Percentiles rank a stretch among this genome's conserved stretches.
Evolutionary conservation across 2,113 vertebrate species (phyloP).

Genomic region (Ibidorhyncha struthersii): DNA sequence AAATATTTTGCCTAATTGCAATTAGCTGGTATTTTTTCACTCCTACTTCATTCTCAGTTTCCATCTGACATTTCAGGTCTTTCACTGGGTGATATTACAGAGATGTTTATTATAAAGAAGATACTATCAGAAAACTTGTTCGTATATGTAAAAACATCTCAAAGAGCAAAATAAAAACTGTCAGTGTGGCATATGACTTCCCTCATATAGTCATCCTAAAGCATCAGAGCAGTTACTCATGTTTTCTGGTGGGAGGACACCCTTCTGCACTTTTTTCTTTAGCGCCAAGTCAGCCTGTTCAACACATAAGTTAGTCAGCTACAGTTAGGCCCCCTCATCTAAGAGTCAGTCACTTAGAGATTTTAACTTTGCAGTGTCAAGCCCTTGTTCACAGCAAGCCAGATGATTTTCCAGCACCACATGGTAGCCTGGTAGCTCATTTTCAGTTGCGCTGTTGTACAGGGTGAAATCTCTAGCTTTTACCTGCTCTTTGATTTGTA

Average conservation of each 20-base stretch:
- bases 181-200: constrained; percentile 13
- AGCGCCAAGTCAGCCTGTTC: background rate
- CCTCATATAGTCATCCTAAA: background rate
- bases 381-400: constrained; percentile 25
- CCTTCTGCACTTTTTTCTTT: background rate
- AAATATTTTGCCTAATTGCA: background rate
- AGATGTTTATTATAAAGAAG: background rate
- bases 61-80: background rate
- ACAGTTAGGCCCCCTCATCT: background rate
- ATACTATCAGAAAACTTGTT: background rate
- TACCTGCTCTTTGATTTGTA: background rate
- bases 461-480: background rate
- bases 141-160: background rate
- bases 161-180: background rate
- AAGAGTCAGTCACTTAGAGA: background rate
- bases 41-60: background rate
- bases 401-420: constrained; percentile 33
- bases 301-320: background rate
- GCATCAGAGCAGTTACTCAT: constrained; percentile 12
- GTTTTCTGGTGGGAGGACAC: constrained; percentile 37
- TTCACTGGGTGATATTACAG: background rate
- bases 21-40: background rate
- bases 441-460: background rate
- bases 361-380: constrained; percentile 8
- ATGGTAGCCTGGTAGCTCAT: constrained; percentile 28